Conservation (phyloP, 2,888 invertebrate genomes). For the Branchipolynoe longqiensis region DNA sequence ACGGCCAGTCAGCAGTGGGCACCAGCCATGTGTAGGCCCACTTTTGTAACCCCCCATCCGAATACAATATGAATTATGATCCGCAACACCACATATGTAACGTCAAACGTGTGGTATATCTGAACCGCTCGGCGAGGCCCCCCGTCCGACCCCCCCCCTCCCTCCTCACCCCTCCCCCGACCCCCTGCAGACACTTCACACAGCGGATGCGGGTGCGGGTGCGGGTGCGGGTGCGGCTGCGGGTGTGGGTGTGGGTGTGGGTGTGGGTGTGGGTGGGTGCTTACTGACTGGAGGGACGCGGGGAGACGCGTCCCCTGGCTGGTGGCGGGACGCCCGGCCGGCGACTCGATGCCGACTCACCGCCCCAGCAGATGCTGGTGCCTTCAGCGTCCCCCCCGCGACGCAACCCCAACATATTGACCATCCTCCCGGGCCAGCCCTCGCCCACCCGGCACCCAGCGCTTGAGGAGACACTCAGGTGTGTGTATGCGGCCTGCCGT, state of each 20-base stretch:
- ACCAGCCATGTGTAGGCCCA: no score
- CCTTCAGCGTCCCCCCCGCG: background rate
- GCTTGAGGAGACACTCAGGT: background rate
- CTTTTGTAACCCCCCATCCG: no score
- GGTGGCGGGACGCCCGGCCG: constrained; percentile 34
- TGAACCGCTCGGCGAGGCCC: no score
- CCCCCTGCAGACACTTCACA: background rate
- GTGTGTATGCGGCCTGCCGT: background rate
- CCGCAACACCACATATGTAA: no score
- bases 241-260: background rate
- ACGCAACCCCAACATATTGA: background rate
- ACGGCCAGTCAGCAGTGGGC: no score
- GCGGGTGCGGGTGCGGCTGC: background rate
- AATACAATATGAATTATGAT: no score
- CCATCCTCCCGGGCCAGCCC: background rate
- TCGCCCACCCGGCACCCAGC: background rate
- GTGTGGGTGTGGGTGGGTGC: background rate
- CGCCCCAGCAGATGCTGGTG: no score
- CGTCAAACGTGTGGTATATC: no score
- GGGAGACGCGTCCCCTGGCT: constrained; percentile 1
- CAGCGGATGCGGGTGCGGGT: background rate
- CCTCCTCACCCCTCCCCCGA: no score
- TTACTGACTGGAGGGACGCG: no score
- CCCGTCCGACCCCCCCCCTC: no score
- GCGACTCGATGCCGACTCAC: no score